Conservation (phyloP, 2,888 invertebrate genomes). For the Coenonympha arcania region DNA sequence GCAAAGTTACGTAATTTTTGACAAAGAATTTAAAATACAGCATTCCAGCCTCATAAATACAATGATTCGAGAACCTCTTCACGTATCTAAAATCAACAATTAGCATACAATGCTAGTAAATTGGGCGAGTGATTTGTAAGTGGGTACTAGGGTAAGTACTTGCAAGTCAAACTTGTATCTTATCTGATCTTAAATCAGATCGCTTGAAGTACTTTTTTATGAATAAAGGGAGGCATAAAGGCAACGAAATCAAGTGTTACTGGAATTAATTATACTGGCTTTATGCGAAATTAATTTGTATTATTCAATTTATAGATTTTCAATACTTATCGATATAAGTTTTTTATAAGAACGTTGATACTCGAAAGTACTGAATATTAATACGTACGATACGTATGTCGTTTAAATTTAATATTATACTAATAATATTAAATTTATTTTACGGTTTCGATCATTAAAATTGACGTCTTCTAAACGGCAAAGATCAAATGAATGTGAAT, state of each 20-base stretch:
- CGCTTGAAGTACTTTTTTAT: conserved; percentile 16
- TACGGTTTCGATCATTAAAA: neutral
- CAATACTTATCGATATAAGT: too few relatives aligned
- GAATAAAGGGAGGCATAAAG: conserved; percentile 15
- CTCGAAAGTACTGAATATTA: too few relatives aligned
- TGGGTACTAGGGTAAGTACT: conserved; percentile 45
- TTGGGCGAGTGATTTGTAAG: conserved; percentile 58
- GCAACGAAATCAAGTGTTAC: conserved; percentile 11
- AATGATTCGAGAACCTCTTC: conserved; percentile 45
- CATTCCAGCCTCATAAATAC: neutral
- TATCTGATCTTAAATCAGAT: conserved; percentile 49
- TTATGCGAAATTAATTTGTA: neutral
- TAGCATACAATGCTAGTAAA: conserved; percentile 51
- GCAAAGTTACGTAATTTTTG: neutral
- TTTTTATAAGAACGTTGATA: too few relatives aligned
- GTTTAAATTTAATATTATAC: too few relatives aligned
- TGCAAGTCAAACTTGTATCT: conserved; percentile 41
- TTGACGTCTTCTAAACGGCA: neutral
- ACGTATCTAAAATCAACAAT: conserved; percentile 52
- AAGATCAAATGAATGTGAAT: conserved; percentile 11
- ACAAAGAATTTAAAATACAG: neutral
- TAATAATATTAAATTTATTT: neutral
- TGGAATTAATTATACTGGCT: conserved; percentile 1
- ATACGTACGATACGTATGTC: too few relatives aligned
- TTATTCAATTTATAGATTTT: too few relatives aligned